phyloP scores from a whole-genome alignment of 2,797 vertebrate species.

The Poliocrania exsul region DNA sequence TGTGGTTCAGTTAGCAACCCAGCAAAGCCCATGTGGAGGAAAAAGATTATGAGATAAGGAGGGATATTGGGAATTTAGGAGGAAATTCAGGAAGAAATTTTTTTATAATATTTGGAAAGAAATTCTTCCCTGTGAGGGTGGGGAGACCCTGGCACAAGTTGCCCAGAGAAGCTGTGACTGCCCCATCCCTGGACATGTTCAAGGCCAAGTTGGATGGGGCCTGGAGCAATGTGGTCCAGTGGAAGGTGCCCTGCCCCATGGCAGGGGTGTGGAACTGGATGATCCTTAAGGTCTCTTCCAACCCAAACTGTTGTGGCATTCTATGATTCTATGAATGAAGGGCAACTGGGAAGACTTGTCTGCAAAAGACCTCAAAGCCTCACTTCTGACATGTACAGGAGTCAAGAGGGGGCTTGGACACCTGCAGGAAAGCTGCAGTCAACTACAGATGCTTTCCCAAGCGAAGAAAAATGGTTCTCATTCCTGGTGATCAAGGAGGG shows the following conservation, averaged over 20 bases:
- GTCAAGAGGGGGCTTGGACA: not conserved
- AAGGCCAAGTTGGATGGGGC: fast-evolving
- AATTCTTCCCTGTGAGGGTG: not conserved
- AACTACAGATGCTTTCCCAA: not conserved
- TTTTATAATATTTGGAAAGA: not conserved
- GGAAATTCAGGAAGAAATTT: not conserved
- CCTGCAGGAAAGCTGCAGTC: not conserved
- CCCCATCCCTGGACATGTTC: not conserved
- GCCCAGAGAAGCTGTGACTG: not conserved
- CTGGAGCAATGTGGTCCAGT: fast-evolving
- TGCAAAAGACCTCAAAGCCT: not conserved
- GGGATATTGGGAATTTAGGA: not conserved
- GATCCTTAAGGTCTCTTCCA: not conserved
- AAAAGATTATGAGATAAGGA: not conserved
- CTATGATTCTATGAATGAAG: not conserved
- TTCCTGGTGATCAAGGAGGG: not conserved
- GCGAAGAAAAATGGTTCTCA: not conserved
- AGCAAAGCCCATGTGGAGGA: not conserved
- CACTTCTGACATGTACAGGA: not conserved
- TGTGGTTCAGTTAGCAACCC: not conserved
- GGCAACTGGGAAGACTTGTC: not conserved
- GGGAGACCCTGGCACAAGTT: fast-evolving
- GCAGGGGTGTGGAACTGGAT: not conserved
- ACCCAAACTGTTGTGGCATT: not conserved
- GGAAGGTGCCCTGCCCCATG: not conserved